Conservation (phyloP, 2,888 invertebrate species). For the Cephus pygmeus region DNA sequence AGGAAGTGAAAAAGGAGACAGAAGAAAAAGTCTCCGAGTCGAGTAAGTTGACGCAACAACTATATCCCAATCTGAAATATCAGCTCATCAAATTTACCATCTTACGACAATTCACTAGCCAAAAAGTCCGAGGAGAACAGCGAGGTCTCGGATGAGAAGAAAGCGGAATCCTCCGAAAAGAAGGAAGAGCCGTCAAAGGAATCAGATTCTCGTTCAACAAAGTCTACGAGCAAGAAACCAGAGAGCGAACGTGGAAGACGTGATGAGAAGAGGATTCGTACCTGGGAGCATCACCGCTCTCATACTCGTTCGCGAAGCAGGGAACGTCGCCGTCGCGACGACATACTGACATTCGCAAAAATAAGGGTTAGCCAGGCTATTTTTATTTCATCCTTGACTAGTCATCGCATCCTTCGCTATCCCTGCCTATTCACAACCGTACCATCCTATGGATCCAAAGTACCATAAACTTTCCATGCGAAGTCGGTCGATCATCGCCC, state of each 20-base stretch:
- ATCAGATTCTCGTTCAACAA: conserved; percentile 66
- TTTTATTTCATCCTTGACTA: background rate
- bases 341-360: conserved; percentile 82
- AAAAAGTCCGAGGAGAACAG: conserved; percentile 57
- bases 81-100: background rate
- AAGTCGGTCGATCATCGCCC: background rate
- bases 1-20: conserved; percentile 66
- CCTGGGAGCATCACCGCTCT: conserved; percentile 59
- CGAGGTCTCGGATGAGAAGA: conserved; percentile 65
- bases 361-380: conserved; percentile 72
- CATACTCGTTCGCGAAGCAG: conserved; percentile 57
- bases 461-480: background rate
- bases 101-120: conserved; percentile 20
- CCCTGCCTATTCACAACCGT: background rate
- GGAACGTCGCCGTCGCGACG: conserved; percentile 71
- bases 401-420: background rate
- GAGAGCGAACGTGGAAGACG: conserved; percentile 59
- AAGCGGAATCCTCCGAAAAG: conserved; percentile 63
- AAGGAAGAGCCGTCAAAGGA: conserved; percentile 61
- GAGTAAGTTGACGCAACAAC: conserved; percentile 33
- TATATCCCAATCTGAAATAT: background rate
- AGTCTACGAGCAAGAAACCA: conserved; percentile 67
- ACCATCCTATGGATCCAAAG: background rate
- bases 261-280: conserved; percentile 55
- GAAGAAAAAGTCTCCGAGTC: conserved; percentile 65